Conservation (phyloP, 2,113 vertebrate species). For the Athene cunicularia region DNA sequence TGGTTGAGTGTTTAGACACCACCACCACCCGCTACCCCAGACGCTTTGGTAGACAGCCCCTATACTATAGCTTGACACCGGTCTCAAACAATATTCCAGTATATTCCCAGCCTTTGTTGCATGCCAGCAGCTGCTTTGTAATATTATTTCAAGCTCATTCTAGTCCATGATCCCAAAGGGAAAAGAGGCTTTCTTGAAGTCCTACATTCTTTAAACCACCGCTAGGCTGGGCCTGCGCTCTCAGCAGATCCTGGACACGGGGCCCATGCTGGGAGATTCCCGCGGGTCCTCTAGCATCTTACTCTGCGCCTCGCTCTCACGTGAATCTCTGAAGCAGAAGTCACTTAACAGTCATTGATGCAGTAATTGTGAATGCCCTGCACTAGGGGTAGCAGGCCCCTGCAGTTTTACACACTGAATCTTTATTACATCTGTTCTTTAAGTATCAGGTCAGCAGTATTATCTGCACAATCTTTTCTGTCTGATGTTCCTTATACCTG, state of each 20-base stretch:
- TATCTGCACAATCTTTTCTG: neutral
- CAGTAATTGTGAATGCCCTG: too few relatives aligned
- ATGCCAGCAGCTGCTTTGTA: neutral
- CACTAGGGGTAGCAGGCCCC: neutral
- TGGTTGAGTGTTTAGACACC: neutral
- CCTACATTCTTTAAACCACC: neutral
- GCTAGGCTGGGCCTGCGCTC: fast-evolving
- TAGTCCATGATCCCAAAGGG: neutral
- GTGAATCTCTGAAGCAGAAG: neutral
- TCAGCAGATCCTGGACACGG: neutral
- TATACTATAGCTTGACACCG: neutral
- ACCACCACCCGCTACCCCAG: too few relatives aligned
- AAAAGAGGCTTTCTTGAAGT: neutral
- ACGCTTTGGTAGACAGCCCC: neutral
- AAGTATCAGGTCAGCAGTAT: neutral
- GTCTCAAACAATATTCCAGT: neutral
- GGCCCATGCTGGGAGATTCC: neutral
- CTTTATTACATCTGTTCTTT: neutral
- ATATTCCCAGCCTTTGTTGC: neutral
- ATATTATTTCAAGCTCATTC: neutral
- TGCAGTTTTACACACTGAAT: neutral
- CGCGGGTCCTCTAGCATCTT: neutral
- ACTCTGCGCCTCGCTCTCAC: fast-evolving
- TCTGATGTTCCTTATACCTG: neutral
- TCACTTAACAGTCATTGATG: too few relatives aligned